phyloP scores from a whole-genome alignment of 2,797 vertebrate genomes.

The Petrocephalus sullivani region DNA sequence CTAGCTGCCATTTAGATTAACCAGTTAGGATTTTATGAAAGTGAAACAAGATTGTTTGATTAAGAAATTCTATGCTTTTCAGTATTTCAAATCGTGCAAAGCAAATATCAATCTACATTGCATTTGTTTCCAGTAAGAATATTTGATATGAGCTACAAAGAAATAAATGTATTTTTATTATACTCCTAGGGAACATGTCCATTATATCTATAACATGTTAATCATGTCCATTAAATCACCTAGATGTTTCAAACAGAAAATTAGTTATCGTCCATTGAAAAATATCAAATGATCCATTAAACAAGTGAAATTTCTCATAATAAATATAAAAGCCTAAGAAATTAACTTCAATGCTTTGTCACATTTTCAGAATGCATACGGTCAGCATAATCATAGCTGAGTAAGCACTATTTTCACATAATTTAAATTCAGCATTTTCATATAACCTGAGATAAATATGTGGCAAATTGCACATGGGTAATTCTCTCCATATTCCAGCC shows the following conservation, averaged over 20 bases:
- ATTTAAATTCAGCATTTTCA: neutral
- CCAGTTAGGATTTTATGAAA: neutral
- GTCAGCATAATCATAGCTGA: neutral
- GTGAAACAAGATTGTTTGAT: neutral
- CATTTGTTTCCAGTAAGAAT: neutral
- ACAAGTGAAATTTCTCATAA: neutral
- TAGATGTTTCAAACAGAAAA: neutral
- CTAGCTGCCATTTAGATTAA: neutral
- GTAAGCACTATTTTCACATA: neutral
- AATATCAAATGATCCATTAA: neutral
- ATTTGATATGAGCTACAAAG: neutral
- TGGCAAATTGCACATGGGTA: neutral
- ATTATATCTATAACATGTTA: no score
- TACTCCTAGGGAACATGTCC: neutral
- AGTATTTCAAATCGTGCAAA: neutral
- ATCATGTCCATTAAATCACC: neutral
- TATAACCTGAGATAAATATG: neutral
- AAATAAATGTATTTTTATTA: neutral
- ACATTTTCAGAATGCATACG: neutral
- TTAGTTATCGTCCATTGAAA: neutral
- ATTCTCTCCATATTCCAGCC: neutral
- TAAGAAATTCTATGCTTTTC: neutral
- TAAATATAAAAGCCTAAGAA: neutral
- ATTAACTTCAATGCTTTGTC: neutral
- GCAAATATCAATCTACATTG: neutral